Base-by-base conservation (phyloP, 2,888 invertebrate genomes). In the Buathra laborator region DNA sequence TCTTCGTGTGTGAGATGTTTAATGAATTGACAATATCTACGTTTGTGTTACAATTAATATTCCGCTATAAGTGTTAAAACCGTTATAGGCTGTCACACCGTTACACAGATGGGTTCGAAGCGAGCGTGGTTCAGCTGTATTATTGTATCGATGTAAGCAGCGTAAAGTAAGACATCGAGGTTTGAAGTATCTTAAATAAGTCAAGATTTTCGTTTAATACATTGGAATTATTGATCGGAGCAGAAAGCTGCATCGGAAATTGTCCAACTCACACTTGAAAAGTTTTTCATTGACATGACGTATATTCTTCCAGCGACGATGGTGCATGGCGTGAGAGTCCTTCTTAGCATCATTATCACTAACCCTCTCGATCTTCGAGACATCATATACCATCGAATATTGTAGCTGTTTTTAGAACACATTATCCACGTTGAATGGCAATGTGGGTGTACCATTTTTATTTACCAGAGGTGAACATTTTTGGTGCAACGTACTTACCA, bases 81-180 rank as follows among this genome's bases (percentile, higher is more conserved):
- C 24, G 24, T 24, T 24, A 24, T 24, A 3, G 24, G 3, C 24
- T 2, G 24, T 24, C 2, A 24, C 24, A 3, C 24, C 24, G 24
- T 24, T 3, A 24, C 24, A 24, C 24, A 24, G 3, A 1, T 24
- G 0, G 24, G 24, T 1, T 24, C 24, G 3, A 24, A 24, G 24
- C 24, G 24, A 24, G 24, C 2, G 24, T 24, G 2, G 24, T 24
- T 24, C 24, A 24, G 24, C 24, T 24, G 24, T 24, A 56, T 74
- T 24, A 83, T n/a, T 76, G 81, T 46, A 86, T 19, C 43, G 84
- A 78, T 4, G 51, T 9, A 19, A 85, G 51, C 12, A 85, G 43
- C 1, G 85, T 85, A 19, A 85, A 81, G 24, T 75, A 85, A n/a
- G 86, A 86, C 56, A 71, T 56, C 3, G 86, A 79, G 43, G 84